Evolutionary conservation across 2,113 vertebrate genomes (phyloP), one percentile per base, ranked within the genome.

Genomic region (Leucopternis melanops): DNA sequence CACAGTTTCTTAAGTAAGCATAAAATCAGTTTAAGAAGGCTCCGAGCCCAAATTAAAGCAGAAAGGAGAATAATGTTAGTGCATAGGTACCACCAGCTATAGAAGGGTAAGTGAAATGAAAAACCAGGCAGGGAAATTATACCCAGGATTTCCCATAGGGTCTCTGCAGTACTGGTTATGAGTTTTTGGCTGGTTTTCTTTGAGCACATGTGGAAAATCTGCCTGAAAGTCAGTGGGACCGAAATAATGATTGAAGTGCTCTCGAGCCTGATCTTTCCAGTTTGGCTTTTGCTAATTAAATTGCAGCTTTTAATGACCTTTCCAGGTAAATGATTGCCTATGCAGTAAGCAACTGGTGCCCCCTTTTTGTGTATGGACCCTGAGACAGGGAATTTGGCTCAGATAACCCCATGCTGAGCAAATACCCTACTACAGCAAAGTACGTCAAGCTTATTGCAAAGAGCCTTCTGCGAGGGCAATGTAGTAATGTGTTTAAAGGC

Each of bases 11-110:
- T 90, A 96, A 96, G 78, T 74, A 94, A 96, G 89, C 92, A 96
- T 94, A 94, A 97, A 96, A 96, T 97, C 82, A 83, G 81, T 92
- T 96, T 93, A 96, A 91, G 94, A 73, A 52, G 72, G 55, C 70
- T 94, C 74, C 12, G 9, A 94, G 80, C 55, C 59, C 87, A 92
- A 92, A 94, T 95, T 94, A 92, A 96, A 91, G 57, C 70, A 79
- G 88, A 91, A 91, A 77, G 44, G 44, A 88, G 85, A 81, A 91
- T 86, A 94, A 86, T 90, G 67, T 97, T 94, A 91, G 90, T 89
- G 61, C 62, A 47, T 74, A 67, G 79, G 61, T 78, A 92, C 47
- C 36, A 47, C 47, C 15, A 77, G 36, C 38, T 94, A 22, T 14
- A 55, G 91, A 94, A 65, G 69, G 16, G 32, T 85, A 90, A 94